Conservation (phyloP, 2,113 vertebrate species). For the Aegotheles bennettii region DNA sequence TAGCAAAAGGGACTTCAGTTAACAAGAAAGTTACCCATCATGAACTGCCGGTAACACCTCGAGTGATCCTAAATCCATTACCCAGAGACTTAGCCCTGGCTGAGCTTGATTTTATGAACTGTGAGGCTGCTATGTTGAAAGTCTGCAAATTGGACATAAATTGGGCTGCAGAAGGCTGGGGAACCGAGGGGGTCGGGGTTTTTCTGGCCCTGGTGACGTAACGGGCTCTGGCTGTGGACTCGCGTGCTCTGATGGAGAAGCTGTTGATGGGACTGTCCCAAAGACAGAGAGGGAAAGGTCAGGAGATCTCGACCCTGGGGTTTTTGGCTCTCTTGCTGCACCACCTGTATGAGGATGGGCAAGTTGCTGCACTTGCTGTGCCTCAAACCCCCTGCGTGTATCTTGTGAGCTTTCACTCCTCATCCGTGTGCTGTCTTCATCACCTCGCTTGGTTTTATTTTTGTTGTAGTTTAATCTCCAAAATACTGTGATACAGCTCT, state of each 20-base stretch:
- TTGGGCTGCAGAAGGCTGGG: constrained; percentile 75
- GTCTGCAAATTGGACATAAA: constrained; percentile 84
- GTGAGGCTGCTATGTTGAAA: constrained; percentile 81
- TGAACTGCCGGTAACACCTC: constrained; percentile 81
- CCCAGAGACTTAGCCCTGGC: constrained; percentile 77
- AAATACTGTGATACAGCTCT: neutral
- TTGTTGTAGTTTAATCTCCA: neutral
- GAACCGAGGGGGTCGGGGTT: neutral
- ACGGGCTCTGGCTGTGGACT: neutral
- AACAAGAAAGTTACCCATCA: constrained; percentile 84
- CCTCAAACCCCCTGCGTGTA: neutral
- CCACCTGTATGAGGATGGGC: neutral
- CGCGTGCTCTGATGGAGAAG: neutral
- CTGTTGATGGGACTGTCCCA: neutral
- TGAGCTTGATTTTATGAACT: constrained; percentile 83
- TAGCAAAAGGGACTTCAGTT: constrained; percentile 80
- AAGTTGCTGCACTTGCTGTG: neutral
- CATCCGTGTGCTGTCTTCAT: neutral
- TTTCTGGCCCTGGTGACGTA: constrained; percentile 36
- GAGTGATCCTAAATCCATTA: constrained; percentile 82
- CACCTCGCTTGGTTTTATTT: accelerated
- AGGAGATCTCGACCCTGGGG: neutral
- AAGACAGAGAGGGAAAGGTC: neutral
- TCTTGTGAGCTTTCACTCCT: neutral
- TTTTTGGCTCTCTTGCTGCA: neutral